Evolutionary conservation across 2,113 vertebrate species (phyloP).

Genomic region (Catagonus wagneri): DNA sequence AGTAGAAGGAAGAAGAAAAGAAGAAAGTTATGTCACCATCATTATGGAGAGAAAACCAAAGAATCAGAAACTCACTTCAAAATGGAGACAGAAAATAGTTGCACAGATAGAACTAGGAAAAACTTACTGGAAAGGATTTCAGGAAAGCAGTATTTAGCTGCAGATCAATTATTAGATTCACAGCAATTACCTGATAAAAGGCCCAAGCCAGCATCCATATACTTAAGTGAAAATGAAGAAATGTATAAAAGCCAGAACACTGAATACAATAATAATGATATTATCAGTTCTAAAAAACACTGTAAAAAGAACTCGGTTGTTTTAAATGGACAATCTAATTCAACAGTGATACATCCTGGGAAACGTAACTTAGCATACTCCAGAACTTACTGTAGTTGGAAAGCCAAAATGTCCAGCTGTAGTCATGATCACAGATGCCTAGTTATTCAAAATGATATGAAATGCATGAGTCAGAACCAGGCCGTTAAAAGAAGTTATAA

Average conservation of each 20-base stretch:
- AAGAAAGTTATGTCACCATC: constrained; percentile 83
- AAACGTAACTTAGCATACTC: constrained; percentile 75
- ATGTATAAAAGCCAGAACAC: constrained; percentile 49
- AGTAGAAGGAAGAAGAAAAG: constrained; percentile 84
- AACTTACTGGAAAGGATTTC: constrained; percentile 59
- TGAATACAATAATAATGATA: neutral
- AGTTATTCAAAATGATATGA: constrained; percentile 68
- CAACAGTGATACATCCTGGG: constrained; percentile 57
- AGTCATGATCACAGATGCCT: constrained; percentile 76
- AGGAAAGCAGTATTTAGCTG: constrained; percentile 64
- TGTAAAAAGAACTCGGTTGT: constrained; percentile 67
- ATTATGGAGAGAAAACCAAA: constrained; percentile 63
- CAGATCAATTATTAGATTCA: constrained; percentile 47
- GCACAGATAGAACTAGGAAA: constrained; percentile 62
- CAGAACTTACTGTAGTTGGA: constrained; percentile 80
- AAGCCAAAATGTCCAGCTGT: constrained; percentile 62
- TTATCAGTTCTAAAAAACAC: constrained; percentile 18
- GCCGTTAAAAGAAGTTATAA: constrained; percentile 86
- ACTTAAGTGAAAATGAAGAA: constrained; percentile 65
- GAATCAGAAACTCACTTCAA: constrained; percentile 61
- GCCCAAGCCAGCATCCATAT: neutral
- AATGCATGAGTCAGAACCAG: constrained; percentile 73
- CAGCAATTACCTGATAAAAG: constrained; percentile 68
- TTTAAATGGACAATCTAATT: constrained; percentile 72
- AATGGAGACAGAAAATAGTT: constrained; percentile 59